A percentile compares a stretch with the other conserved stretches of the same genome.
Conservation (phyloP, 2,113 vertebrate species). For the Paratilapia polleni region DNA sequence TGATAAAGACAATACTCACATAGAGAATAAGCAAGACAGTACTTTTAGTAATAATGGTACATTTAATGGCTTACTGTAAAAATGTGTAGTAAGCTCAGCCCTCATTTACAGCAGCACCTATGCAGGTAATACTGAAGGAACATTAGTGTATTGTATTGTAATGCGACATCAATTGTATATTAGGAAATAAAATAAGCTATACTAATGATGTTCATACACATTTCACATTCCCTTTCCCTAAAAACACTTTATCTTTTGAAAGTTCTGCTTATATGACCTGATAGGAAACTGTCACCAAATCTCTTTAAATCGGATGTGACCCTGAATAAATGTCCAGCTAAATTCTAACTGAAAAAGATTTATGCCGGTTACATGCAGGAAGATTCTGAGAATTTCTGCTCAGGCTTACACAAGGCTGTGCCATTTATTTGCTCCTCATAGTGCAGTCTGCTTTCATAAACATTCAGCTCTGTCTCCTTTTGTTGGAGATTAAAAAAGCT, state of each 20-base stretch:
- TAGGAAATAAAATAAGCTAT: neutral
- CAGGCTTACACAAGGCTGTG: neutral
- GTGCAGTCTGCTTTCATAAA: conserved; percentile 20
- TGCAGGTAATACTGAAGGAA: neutral
- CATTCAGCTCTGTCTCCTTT: conserved; percentile 2
- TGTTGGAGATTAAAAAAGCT: neutral
- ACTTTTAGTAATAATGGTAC: neutral
- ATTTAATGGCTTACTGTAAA: neutral
- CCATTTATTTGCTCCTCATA: conserved; percentile 22
- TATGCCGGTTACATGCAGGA: conserved; percentile 7
- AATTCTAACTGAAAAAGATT: conserved; percentile 26
- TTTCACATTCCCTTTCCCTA: neutral
- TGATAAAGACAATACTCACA: neutral
- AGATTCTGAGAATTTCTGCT: conserved; percentile 4
- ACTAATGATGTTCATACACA: neutral
- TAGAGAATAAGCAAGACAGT: neutral
- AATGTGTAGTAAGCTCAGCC: neutral
- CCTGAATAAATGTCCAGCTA: conserved; percentile 34
- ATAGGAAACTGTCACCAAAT: conserved; percentile 32
- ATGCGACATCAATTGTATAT: neutral
- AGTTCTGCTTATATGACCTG: conserved; percentile 13
- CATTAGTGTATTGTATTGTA: neutral
- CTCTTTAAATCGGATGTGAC: conserved; percentile 13
- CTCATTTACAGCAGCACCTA: neutral
- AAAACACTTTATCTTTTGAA: conserved; percentile 5